phyloP scores from a whole-genome alignment of 2,113 vertebrate species.

The Apodemus speciosus region DNA sequence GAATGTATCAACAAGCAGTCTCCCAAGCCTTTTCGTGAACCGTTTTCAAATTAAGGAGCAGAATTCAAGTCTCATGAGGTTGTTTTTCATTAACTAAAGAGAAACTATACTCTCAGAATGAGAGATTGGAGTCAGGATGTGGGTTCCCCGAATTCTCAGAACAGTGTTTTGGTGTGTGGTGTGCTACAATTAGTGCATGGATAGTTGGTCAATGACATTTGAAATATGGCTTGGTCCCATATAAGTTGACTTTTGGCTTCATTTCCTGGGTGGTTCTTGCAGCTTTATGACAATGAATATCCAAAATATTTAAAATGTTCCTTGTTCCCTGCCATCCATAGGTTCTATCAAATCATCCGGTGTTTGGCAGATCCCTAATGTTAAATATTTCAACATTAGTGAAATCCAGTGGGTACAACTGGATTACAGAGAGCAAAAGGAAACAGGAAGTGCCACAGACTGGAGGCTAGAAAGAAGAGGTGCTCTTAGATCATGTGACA shows the following conservation, averaged over 20 bases:
- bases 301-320: background rate
- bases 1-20: conserved; percentile 56
- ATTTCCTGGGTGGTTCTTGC: conserved; percentile 1
- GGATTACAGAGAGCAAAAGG: conserved; percentile 6
- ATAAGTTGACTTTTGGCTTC: conserved; percentile 15
- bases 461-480: conserved; percentile 8
- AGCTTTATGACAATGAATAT: background rate
- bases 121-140: conserved; percentile 49
- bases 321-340: background rate
- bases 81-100: conserved; percentile 65
- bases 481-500: background rate
- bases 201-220: background rate
- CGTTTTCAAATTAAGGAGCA: conserved; percentile 64
- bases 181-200: background rate
- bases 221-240: conserved; percentile 9
- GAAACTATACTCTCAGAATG: conserved; percentile 49
- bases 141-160: conserved; percentile 53
- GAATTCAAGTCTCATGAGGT: conserved; percentile 34
- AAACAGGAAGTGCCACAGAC: background rate
- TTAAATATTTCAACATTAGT: conserved; percentile 59
- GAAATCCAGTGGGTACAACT: background rate
- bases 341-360: conserved; percentile 2
- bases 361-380: conserved; percentile 3
- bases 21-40: conserved; percentile 49
- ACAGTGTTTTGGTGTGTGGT: conserved; percentile 47